A percentile compares a stretch with the other conserved stretches of the same genome.
phyloP scores from a whole-genome alignment of 2,113 vertebrate species.

The Poeciliopsis retropinna region DNA sequence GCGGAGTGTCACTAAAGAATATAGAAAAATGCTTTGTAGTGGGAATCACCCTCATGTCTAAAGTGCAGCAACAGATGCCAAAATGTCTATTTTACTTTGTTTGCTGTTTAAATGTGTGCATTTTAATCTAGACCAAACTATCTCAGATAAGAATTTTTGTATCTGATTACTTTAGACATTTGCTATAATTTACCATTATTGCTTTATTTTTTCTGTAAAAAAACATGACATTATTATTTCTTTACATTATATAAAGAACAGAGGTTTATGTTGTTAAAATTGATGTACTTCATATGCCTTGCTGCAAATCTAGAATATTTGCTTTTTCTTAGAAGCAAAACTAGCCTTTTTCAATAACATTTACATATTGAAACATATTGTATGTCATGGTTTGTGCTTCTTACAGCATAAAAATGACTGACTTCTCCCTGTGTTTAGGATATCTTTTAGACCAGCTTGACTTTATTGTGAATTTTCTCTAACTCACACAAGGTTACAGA shows the following conservation, averaged over 20 bases:
- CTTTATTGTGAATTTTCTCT: not conserved
- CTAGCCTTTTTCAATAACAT: not conserved
- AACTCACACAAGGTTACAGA: not conserved
- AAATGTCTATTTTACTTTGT: conserved; percentile 1
- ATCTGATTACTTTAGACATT: not conserved
- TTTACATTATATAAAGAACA: not conserved
- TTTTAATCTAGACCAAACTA: not conserved
- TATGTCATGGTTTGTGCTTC: not conserved
- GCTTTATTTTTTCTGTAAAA: not conserved
- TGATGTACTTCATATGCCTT: not conserved
- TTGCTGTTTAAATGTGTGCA: not conserved
- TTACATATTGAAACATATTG: not conserved
- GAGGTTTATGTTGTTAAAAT: conserved; percentile 4
- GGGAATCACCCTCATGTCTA: conserved; percentile 12
- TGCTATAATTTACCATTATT: conserved; percentile 6
- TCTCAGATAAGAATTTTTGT: not conserved
- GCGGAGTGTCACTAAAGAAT: conserved; percentile 14
- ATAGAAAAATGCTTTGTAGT: conserved; percentile 32
- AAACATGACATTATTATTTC: not conserved
- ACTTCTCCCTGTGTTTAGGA: not conserved
- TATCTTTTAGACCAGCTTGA: not conserved
- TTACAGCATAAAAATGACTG: not conserved
- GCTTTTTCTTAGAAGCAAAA: not conserved
- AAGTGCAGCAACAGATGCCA: conserved; percentile 24
- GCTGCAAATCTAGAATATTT: not conserved